A percentile compares a stretch with the other conserved stretches of the same genome.
phyloP scores from a whole-genome alignment of 2,888 invertebrate genomes.

The Amiota communis region DNA sequence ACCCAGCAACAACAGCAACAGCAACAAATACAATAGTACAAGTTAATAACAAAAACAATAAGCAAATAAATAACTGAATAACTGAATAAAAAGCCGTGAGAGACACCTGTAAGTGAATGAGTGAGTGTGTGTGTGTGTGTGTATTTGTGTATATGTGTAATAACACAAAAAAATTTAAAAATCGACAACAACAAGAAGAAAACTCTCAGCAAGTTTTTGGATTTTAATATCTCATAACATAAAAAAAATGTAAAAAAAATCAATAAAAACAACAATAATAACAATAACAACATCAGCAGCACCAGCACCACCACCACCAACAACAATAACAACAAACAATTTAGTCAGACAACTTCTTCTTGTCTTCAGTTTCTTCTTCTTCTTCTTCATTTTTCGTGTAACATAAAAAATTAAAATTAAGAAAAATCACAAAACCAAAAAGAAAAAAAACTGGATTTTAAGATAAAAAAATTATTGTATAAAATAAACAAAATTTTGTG shows the following conservation, averaged over 20 bases:
- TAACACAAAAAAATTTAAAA: too few relatives aligned
- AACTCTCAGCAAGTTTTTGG: slow-evolving; percentile 17
- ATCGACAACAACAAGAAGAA: slow-evolving; percentile 1
- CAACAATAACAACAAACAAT: slow-evolving; percentile 7
- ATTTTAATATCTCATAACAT: slow-evolving; percentile 15
- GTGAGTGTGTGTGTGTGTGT: background rate
- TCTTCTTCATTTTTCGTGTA: slow-evolving; percentile 6
- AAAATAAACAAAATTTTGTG: slow-evolving; percentile 7
- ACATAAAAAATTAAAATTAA: slow-evolving; percentile 9
- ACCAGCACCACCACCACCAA: background rate
- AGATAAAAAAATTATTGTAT: slow-evolving; percentile 2
- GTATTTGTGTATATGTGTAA: too few relatives aligned
- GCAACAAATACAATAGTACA: slow-evolving; percentile 9
- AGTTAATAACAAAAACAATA: slow-evolving; percentile 7
- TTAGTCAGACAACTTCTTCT: slow-evolving; percentile 9
- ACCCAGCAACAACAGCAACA: slow-evolving; percentile 8
- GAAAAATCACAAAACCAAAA: background rate
- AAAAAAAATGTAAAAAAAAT: background rate
- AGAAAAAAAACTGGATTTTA: slow-evolving; percentile 12
- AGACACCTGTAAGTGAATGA: slow-evolving; percentile 24
- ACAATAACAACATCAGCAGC: slow-evolving; percentile 4
- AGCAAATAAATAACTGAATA: background rate
- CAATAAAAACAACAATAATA: slow-evolving; percentile 2
- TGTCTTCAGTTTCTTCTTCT: background rate
- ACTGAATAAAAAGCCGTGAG: slow-evolving; percentile 22